Evolutionary conservation across 2,797 vertebrate species (phyloP), one percentile per base, ranked within the genome.

Genomic region (Galaxias olidus): DNA sequence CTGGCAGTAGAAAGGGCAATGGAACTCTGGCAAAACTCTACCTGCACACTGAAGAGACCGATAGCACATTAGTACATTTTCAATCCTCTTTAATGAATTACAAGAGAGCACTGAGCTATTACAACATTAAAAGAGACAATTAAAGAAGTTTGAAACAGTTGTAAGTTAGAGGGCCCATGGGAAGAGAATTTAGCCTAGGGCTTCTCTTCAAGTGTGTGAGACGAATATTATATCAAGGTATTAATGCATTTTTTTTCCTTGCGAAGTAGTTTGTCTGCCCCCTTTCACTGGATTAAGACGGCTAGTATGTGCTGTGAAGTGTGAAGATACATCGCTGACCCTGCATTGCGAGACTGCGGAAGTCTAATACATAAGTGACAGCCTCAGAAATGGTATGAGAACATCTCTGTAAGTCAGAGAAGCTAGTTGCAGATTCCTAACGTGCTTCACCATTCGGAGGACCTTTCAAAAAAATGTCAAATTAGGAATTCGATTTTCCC

Each of bases 191-290:
- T 70, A 75, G 80, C 79, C 80, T 58, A 75, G 77, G 77, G 80
- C 80, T 59, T 65, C 72, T 71, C 60, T 77, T 76, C 76, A 1
- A 84, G 83, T 73, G 73, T 83, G 75, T 78, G 72, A 75, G 86
- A 86, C 85, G 18, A 86, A 86, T 86, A 84, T 82, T 80, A 76
- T 78, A 86, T 86, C 65, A 81, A 74, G 61, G 66, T 66, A 30
- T 30, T 30, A 30, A 30, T 30, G 30, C 6, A 6, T 30, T 30
- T 30, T 30, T 30, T 30, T 30, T 30, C 6, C 30, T 30, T 30
- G 3, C 2, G 30, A 63, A 81, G 77, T 81, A 82, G 73, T 72
- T 47, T 79, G 57, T 30, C 6, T 30, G 30, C 6, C 30, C 30
- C 30, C 30, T 30, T 6, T 30, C 6, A 30, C 6, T 30, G 30